These are phyloP conservation scores for Netelia inedita DNA, from an alignment of 2,888 invertebrate species.

Conservation along the genomic window DNA sequence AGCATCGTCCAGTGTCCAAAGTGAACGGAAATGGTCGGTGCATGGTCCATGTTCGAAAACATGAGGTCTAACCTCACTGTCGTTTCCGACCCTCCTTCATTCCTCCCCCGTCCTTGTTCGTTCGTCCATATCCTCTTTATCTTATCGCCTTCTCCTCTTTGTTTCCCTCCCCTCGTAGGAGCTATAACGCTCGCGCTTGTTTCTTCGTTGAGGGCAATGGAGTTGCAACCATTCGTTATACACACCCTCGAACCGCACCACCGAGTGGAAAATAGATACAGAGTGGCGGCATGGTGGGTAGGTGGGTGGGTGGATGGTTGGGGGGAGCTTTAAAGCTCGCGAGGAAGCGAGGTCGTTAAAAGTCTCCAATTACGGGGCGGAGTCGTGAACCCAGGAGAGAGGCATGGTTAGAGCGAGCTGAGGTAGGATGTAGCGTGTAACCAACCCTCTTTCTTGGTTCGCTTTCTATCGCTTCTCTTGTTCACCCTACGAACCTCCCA, in stretches of 20 bases:
- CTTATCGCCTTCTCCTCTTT: slow-evolving; percentile 1
- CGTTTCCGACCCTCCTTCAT: neutral
- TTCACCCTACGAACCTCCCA: slow-evolving; percentile 3
- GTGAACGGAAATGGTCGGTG: slow-evolving; percentile 14
- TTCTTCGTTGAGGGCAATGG: slow-evolving; percentile 16
- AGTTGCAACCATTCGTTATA: slow-evolving; percentile 34
- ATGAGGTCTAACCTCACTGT: slow-evolving; percentile 38
- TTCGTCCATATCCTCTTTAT: slow-evolving; percentile 13
- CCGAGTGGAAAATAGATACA: slow-evolving; percentile 72
- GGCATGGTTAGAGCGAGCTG: slow-evolving; percentile 2
- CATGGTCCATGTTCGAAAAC: slow-evolving; percentile 42
- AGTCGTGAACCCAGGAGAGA: slow-evolving; percentile 68
- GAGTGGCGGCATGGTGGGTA: slow-evolving; percentile 42
- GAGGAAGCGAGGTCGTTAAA: slow-evolving; percentile 75
- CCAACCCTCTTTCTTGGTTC: slow-evolving; percentile 34
- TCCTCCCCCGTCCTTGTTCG: slow-evolving; percentile 11
- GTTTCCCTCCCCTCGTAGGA: slow-evolving; percentile 6
- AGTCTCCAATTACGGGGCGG: slow-evolving; percentile 77
- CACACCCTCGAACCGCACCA: slow-evolving; percentile 37
- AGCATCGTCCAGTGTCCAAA: neutral
- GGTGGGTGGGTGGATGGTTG: no score
- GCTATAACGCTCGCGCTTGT: slow-evolving; percentile 11
- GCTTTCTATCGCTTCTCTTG: slow-evolving; percentile 17
- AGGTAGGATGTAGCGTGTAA: slow-evolving; percentile 18
- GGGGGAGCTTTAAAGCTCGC: slow-evolving; percentile 63